Conservation (phyloP, 2,888 invertebrate genomes). For the Caenorhabditis sulstoni region DNA sequence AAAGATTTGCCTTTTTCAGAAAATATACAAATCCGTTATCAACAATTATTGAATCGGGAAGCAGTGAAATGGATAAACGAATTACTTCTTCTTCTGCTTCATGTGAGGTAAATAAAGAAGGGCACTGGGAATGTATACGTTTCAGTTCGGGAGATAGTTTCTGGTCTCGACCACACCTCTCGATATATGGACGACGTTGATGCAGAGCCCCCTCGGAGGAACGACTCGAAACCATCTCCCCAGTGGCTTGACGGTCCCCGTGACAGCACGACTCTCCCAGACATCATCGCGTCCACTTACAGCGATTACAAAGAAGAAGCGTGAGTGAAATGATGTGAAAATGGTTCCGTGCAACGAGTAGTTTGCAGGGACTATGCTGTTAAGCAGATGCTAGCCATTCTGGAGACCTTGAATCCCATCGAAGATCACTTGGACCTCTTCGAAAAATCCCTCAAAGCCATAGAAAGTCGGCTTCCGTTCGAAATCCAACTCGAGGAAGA, state of each 20-base stretch:
- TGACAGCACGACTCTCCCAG: conserved; percentile 52
- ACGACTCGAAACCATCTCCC: conserved; percentile 24
- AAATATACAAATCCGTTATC: conserved; percentile 6
- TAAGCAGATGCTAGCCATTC: conserved; percentile 60
- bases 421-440: conserved; percentile 45
- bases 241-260: conserved; percentile 60
- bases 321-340: conserved; percentile 27
- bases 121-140: background rate
- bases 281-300: conserved; percentile 57
- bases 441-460: conserved; percentile 39
- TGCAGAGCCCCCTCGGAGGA: background rate
- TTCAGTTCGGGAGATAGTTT: background rate
- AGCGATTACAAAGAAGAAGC: conserved; percentile 56
- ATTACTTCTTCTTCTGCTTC: no score
- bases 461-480: conserved; percentile 39
- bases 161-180: background rate
- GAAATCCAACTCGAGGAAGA: conserved; percentile 10
- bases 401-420: conserved; percentile 53
- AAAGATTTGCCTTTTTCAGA: background rate
- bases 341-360: background rate
- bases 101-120: conserved; percentile 7
- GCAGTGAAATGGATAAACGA: conserved; percentile 16
- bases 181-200: conserved; percentile 28
- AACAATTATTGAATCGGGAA: conserved; percentile 1
- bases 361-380: conserved; percentile 62